Percentiles rank a stretch among this genome's conserved stretches.
Conservation (phyloP, 2,113 vertebrate genomes). For the Spea bombifrons region DNA sequence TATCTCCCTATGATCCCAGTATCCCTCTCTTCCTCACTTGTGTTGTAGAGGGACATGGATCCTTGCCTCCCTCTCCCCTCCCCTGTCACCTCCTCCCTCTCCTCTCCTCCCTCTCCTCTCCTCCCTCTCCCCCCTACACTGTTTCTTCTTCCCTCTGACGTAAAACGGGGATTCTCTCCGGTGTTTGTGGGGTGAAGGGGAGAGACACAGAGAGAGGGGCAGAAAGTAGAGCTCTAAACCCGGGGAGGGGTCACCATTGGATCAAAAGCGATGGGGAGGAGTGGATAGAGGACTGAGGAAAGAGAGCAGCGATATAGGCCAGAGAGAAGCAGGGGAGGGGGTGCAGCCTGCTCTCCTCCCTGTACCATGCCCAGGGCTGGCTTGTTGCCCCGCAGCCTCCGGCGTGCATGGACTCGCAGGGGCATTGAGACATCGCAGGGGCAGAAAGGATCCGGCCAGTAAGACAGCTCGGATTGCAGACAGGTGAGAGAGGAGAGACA, state of each 20-base stretch:
- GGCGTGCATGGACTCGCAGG: neutral
- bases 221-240: neutral
- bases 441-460: conserved; percentile 1
- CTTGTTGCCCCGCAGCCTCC: neutral
- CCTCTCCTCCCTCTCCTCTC: conserved; percentile 19
- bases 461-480: conserved; percentile 19
- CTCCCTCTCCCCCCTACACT: conserved; percentile 13
- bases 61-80: neutral
- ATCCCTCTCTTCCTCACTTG: no score
- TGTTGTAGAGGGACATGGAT: no score
- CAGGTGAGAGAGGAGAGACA: conserved; percentile 13
- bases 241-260: neutral
- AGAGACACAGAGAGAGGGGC: neutral
- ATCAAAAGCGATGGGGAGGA: conserved; percentile 15
- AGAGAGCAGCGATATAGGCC: conserved; percentile 12
- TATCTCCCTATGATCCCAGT: neutral
- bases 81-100: neutral
- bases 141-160: conserved; percentile 29
- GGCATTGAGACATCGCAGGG: conserved; percentile 9
- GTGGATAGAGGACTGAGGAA: neutral
- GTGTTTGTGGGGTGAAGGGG: conserved; percentile 13
- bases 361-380: conserved; percentile 16
- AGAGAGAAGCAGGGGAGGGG: neutral
- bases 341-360: neutral
- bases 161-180: conserved; percentile 14